Base-by-base conservation (phyloP, 1,140 invertebrate genomes). In the Drosophila kohkoa region DNA sequence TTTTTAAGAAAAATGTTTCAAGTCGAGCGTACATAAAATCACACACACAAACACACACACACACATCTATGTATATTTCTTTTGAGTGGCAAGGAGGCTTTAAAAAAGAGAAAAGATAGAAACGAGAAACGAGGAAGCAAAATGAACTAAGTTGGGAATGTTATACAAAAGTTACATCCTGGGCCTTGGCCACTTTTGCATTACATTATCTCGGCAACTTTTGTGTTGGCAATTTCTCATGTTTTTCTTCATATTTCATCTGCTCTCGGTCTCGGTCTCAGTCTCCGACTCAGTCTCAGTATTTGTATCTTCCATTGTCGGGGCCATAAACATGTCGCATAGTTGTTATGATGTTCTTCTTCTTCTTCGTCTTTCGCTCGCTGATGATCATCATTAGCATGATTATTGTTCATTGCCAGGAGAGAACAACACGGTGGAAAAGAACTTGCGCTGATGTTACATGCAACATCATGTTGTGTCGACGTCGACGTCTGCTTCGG, bases 181-280 rank as follows among this genome's bases (percentile, higher is more conserved):
- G 66, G 49, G 45, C 81, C 75, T 75, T 72, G 81, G 77, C 81
- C 69, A 86, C 65, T 85, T 85, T 85, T 81, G 66, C 81, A 88
- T 87, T 83, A 88, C 70, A 88, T 80, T 88, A 87, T 87, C 83
- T 88, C 20, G 20, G 20, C 72, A 88, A 88, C 77, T 85, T 85
- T 87, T 82, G 57, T 54, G 54, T 58, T 79, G 66, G 83, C 73
- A 82, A 82, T 88, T 87, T 82, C 77, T 88, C 83, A 83, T 77
- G 63, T 88, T 83, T 70, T 69, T 49, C 59, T 71, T 48, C 46
- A 68, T 68, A 63, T 69, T 62, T 70, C 64, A 25, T 55, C 38
- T 28, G 32, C 10, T 46, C 11, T 48, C 49, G 30, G 51, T 74
- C 64, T 32, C 49, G 7, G 28, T 52, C 49, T 16, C 15, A 5